Percentiles rank a stretch among this genome's conserved stretches.
phyloP scores from a whole-genome alignment of 2,888 invertebrate species.

The Ypsolopha scabrella region DNA sequence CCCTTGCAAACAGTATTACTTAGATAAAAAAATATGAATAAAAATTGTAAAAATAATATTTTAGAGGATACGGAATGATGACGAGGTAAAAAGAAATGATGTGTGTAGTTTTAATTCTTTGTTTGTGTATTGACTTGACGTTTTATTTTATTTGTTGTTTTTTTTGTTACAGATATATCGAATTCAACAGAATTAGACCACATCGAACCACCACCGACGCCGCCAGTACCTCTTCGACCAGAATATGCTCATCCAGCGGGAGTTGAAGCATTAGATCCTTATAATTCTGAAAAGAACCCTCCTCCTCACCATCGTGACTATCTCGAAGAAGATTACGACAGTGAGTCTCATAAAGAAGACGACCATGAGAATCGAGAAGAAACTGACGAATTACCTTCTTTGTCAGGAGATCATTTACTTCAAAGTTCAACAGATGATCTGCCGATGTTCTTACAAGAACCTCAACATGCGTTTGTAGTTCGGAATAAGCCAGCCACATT shows the following conservation, averaged over 20 bases:
- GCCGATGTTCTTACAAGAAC: constrained; percentile 90
- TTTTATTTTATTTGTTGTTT: neutral
- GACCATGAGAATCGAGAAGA: constrained; percentile 61
- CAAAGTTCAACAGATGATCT: constrained; percentile 75
- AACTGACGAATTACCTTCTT: constrained; percentile 57
- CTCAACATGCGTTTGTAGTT: constrained; percentile 89
- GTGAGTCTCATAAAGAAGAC: constrained; percentile 55
- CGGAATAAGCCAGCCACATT: constrained; percentile 91
- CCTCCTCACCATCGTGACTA: constrained; percentile 51
- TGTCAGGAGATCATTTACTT: constrained; percentile 55
- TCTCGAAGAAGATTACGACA: constrained; percentile 62
- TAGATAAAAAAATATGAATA: too few relatives aligned
- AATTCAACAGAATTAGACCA: constrained; percentile 47
- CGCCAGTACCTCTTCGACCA: constrained; percentile 50
- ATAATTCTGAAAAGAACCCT: constrained; percentile 55
- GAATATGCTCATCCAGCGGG: constrained; percentile 63
- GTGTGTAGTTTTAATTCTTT: neutral
- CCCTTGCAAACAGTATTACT: too few relatives aligned
- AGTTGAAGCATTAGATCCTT: constrained; percentile 59
- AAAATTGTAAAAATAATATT: too few relatives aligned
- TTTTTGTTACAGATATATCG: constrained; percentile 47
- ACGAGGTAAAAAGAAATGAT: too few relatives aligned
- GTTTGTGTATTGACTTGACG: neutral
- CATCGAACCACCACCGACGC: constrained; percentile 33
- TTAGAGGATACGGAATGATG: too few relatives aligned